Base-by-base conservation (phyloP, 2,888 invertebrate genomes). In the Lasioglossum pauxillum region DNA sequence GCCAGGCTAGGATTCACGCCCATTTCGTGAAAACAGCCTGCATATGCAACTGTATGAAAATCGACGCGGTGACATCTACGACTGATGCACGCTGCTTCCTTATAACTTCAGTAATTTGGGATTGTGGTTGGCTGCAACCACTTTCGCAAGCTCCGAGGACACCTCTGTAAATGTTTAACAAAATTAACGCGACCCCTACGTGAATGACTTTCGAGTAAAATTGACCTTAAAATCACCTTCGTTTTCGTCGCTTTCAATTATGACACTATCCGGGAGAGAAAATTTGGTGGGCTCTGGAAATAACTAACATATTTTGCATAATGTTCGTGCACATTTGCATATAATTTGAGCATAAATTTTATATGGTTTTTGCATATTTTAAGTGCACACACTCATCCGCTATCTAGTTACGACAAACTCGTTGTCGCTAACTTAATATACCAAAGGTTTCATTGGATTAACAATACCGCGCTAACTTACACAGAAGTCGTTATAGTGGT, bases 51-150 rank as follows among this genome's bases (percentile, higher is more conserved):
- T 57, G 46, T 16, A 19, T 31, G 69, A 78, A 80, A 80, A 83
- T 86, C 84, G 83, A 82, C 80, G 67, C 35, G 19, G 67, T 19
- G 23, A 67, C 75, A 77, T 78, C 75, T 73, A 80, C 80, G 78
- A 46, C n/a, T 74, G 79, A 85, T 83, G 84, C 84, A 87, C 83
- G 69, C 38, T 27, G 67, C 57, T 64, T 57, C 35, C 75, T 35
- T 46, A 74, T 71, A 82, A 89, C 72, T 85, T 87, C 41, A 23
- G 27, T 44, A 41, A 72, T 72, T 31, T 49, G 16, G 23, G 53
- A 74, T 85, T 85, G 78, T 73, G 35, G 67, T 67, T 46, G 27
- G 27, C 60, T 60, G 60, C 0, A 31, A 64, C 5, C 27, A 14
- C 5, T 16, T 31, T 7, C 31, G 7, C 7, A 31, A 31, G 16